A percentile compares a stretch with the other conserved stretches of the same genome.
Evolutionary conservation across 2,888 invertebrate genomes (phyloP).

Genomic region (Allygus modestus): DNA sequence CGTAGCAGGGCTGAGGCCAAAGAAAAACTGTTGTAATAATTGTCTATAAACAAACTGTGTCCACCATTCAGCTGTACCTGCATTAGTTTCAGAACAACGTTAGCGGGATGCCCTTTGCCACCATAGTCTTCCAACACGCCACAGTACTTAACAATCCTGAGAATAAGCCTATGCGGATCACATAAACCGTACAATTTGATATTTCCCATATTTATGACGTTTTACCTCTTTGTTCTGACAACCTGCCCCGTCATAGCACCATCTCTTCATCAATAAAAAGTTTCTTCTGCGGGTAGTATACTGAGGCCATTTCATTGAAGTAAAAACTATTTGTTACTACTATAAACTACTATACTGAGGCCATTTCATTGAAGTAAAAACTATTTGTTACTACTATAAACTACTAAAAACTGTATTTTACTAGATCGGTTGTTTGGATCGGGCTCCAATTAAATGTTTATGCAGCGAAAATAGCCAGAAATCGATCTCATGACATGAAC

Average conservation of each 20-base stretch:
- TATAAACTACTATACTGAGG: neutral
- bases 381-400: neutral
- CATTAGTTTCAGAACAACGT: neutral
- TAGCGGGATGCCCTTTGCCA: neutral
- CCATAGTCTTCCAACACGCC: neutral
- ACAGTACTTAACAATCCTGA: neutral
- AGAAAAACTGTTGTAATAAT: slow-evolving; percentile 2
- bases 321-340: neutral
- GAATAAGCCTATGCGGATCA: neutral
- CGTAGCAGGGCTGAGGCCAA: slow-evolving; percentile 1
- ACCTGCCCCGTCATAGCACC: too few species aligned
- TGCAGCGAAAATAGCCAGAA: too few species aligned
- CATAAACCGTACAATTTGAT: neutral
- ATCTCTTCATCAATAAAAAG: too few species aligned
- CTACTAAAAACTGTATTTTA: neutral
- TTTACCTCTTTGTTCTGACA: neutral
- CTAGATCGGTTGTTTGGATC: neutral
- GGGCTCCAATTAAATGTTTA: too few species aligned
- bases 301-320: neutral
- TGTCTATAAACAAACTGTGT: neutral
- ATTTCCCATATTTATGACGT: neutral
- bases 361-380: neutral
- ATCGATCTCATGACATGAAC: too few species aligned
- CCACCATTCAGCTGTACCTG: neutral
- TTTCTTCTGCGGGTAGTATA: too few species aligned